Evolutionary conservation across 2,113 vertebrate species (phyloP).

Genomic region (Ginglymostoma cirratum): DNA sequence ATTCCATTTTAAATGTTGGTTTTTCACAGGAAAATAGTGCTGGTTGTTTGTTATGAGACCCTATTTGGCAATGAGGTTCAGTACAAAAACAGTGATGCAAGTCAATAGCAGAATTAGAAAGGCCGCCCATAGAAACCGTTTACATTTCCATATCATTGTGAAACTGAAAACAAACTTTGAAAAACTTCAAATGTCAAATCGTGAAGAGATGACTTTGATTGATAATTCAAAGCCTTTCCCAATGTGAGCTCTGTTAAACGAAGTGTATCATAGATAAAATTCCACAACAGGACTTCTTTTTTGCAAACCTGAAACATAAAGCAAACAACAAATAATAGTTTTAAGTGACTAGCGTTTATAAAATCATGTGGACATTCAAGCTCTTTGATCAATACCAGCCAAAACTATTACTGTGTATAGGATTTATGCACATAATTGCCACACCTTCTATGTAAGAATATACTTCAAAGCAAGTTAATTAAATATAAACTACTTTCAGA

Average conservation of each 20-base stretch:
- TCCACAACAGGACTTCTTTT: neutral
- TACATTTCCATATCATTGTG: neutral
- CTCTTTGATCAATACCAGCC: neutral
- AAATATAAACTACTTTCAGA: neutral
- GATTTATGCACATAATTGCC: neutral
- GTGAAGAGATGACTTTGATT: neutral
- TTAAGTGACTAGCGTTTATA: neutral
- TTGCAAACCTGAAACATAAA: neutral
- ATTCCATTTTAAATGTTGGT: neutral
- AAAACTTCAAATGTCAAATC: neutral
- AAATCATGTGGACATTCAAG: neutral
- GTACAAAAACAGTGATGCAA: neutral
- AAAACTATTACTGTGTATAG: neutral
- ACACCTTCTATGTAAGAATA: neutral
- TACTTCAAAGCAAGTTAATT: neutral
- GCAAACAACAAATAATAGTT: neutral
- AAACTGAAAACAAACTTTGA: neutral
- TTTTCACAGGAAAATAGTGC: neutral
- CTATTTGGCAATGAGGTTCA: neutral
- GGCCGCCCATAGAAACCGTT: neutral
- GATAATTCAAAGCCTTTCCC: neutral
- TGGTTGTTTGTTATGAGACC: too few species aligned
- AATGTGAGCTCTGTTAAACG: neutral
- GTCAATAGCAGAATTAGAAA: neutral
- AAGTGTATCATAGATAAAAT: neutral